Evolutionary conservation across 2,888 invertebrate species (phyloP).

Genomic region (Agrenia bidenticulata): DNA sequence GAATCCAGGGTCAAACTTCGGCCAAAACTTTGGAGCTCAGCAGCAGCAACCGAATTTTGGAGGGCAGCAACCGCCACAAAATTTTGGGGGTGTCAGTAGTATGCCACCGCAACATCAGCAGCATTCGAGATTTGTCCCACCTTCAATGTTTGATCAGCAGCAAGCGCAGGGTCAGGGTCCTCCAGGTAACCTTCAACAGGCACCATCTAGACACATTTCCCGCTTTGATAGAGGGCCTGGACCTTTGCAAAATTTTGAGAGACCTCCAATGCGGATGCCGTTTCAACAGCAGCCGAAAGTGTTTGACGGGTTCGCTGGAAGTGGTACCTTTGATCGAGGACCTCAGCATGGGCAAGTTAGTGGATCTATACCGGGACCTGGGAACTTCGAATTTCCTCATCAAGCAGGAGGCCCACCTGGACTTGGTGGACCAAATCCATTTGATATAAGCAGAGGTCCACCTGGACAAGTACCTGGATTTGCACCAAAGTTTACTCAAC

Average conservation of each 20-base stretch:
- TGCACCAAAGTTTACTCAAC: constrained; percentile 55
- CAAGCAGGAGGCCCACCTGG: constrained; percentile 16
- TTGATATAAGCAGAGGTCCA: constrained; percentile 19
- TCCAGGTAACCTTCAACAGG: constrained; percentile 23
- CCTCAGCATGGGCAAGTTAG: constrained; percentile 14
- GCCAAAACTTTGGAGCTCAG: constrained; percentile 22
- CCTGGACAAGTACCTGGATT: constrained; percentile 16
- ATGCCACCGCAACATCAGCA: constrained; percentile 28
- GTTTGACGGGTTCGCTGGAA: constrained; percentile 16
- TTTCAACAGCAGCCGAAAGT: constrained; percentile 28
- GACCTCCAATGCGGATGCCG: constrained; percentile 37
- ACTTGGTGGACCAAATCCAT: constrained; percentile 1
- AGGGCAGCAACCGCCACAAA: background rate
- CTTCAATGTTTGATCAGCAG: constrained; percentile 3
- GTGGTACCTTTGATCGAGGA: constrained; percentile 22
- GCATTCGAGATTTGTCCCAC: no score
- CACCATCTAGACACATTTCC: constrained; percentile 18
- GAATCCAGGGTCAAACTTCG: background rate
- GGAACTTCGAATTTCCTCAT: constrained; percentile 28
- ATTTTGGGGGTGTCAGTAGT: constrained; percentile 29
- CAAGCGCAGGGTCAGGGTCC: constrained; percentile 27
- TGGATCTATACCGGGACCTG: constrained; percentile 13
- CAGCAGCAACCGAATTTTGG: background rate
- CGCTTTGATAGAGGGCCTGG: constrained; percentile 7
- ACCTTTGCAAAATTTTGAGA: constrained; percentile 43